Base-by-base conservation (phyloP, 2,888 invertebrate genomes). In the Agrotis clavis region DNA sequence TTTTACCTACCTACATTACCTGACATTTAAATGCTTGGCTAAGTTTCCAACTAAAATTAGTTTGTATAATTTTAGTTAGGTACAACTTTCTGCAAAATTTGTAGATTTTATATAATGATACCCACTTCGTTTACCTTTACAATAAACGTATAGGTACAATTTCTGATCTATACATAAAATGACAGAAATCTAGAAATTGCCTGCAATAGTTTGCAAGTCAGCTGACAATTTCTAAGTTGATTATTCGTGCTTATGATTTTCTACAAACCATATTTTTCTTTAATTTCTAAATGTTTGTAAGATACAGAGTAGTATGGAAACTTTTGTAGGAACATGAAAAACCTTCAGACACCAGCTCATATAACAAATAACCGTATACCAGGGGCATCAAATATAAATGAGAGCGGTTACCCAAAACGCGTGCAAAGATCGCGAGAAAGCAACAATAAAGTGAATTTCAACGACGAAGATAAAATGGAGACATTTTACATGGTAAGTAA, bases 401-500 rank as follows among this genome's bases (percentile, higher is more conserved):
- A 45, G 0, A 47, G 6, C 0, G 5, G 47, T 56, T 21, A 4
- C 18, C 16, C 48, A 45, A 50, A 50, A 53, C 30, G 13, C 21
- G 2, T n/a, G 21, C 16, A 53, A 62, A 74, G 13, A 21, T 21
- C 35, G 5, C 35, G 21, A 47, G 14, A 30, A 74, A 47, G 14
- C 47, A 18, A 67, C 18, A 54, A 19, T 30, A 48, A 67, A 67
- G 41, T 48, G 3, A 56, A 76, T 75, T 54, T 41, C 19, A 25
- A 11, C 18, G 13, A 21, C 19, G 19, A 54, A 41, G 48, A 76
- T 72, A 71, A 76, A 67, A 41, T 3, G 47, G 4, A 71, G 19
- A 48, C 54, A 76, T 76, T 72, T 67, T 25, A 76, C 47, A 35
- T 66, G 35, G 35, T 66, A 19, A 48, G 67, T 35, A 21, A 75